Base-by-base conservation (phyloP, 2,888 invertebrate species). In the Drosophila vallismaia region DNA sequence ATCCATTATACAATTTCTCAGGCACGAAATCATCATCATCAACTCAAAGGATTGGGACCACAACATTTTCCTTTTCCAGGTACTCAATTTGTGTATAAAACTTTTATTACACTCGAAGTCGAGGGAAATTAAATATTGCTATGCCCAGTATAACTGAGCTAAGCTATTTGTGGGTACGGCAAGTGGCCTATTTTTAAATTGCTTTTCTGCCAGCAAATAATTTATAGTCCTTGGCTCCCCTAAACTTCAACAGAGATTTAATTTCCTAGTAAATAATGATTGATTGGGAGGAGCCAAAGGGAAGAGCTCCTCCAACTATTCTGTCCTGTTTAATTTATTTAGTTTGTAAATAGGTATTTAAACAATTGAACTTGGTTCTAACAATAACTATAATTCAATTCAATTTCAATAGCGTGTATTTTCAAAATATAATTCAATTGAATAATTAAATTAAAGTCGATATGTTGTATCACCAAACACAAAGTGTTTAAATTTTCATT, bases 11-110 rank as follows among this genome's bases (percentile, higher is more conserved):
- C 36, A 68, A 38, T 67, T 42, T 46, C 14, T 45, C 49, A 26
- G 12, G 71, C 73, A 73, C 70, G 64, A 66, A 72, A 72, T 72
- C 73, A 70, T 71, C 72, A 63, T 70, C 72, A 70, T 62, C 70
- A 49, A 4, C 46, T 44, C 29, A 70, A 28, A 44, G 87, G 79
- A 82, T 86, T 81, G 66, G 46, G 40, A 56, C 42, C 56, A 52
- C 58, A 58, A 46, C 81, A 69, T 49, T 45, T 51, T 73, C 64
- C 46, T 51, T 44, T 69, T 63, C 51, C 54, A 51, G 54, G 54
- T 62, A 64, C 53, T 52, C 77, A 68, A 76, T 82, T 73, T 72
- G 73, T 67, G 45, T 58, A 62, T 72, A 26, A 66, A 63, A 51
- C 29, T 62, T 66, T 49, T 52, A 68, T 66, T 59, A 46, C 38